A percentile compares a stretch with the other conserved stretches of the same genome.
Conservation (phyloP, 1,140 invertebrate genomes). For the Lepidotrigona ventralis region DNA sequence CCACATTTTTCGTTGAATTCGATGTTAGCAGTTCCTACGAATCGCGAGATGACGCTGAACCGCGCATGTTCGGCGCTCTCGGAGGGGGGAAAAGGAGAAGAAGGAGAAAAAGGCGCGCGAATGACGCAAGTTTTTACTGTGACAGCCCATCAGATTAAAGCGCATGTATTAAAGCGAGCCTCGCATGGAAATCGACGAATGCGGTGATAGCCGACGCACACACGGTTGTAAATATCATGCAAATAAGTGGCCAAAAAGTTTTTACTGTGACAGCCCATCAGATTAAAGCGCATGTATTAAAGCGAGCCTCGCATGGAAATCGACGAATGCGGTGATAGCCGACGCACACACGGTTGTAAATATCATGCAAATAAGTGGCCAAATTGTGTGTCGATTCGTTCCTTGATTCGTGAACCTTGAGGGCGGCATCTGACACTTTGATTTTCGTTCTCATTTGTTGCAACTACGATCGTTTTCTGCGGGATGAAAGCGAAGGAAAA, state of each 20-base stretch:
- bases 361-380: background rate
- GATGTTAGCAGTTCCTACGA: background rate
- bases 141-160: constrained; percentile 7
- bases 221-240: constrained; percentile 7
- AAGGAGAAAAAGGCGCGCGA: too few relatives aligned
- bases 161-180: background rate
- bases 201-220: background rate
- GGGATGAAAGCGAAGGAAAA: background rate
- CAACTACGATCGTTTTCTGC: too few relatives aligned
- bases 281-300: background rate
- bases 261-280: constrained; percentile 1
- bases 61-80: background rate
- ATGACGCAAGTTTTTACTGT: constrained; percentile 4
- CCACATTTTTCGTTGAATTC: background rate
- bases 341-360: background rate
- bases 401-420: background rate
- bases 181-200: background rate
- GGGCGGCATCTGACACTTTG: background rate
- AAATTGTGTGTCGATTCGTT: background rate
- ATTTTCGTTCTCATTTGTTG: background rate
- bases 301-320: background rate
- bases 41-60: background rate
- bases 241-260: constrained; percentile 5
- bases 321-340: background rate
- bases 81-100: background rate